phyloP scores from a whole-genome alignment of 2,113 vertebrate genomes.

The Vidua macroura region DNA sequence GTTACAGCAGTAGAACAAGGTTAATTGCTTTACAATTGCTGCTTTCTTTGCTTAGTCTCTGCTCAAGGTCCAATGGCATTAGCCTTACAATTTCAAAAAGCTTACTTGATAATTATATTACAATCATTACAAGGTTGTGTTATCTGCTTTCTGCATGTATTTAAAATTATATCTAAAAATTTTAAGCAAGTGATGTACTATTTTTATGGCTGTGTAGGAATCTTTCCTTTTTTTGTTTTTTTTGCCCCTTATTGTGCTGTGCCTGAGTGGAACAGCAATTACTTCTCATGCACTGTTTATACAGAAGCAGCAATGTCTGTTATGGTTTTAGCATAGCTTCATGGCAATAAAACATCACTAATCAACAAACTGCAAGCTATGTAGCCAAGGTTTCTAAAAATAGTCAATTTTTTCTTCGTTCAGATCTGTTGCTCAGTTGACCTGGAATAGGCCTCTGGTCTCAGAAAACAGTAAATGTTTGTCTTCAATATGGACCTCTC shows the following conservation, averaged over 20 bases:
- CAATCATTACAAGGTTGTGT: neutral
- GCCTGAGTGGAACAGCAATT: neutral
- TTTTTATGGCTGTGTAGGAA: neutral
- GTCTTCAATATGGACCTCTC: neutral
- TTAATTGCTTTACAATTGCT: constrained; percentile 25
- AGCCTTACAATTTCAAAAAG: neutral
- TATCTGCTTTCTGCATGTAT: neutral
- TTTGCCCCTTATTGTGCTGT: neutral
- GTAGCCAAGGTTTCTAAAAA: neutral
- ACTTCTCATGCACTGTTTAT: neutral
- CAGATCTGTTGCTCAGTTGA: neutral
- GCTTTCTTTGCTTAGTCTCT: neutral
- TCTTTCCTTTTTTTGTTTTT: neutral
- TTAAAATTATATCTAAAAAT: neutral
- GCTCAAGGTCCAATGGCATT: neutral
- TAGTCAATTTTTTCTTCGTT: neutral
- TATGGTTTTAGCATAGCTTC: neutral
- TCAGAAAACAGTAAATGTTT: neutral
- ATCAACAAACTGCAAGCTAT: neutral
- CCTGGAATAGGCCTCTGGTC: neutral
- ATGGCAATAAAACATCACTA: neutral
- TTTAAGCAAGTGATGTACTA: neutral
- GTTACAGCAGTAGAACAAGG: neutral
- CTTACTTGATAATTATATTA: neutral
- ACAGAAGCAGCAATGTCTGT: neutral